Evolutionary conservation across 2,888 invertebrate species (phyloP), one percentile per base, ranked within the genome.

Genomic region (Drosophila conformis): DNA sequence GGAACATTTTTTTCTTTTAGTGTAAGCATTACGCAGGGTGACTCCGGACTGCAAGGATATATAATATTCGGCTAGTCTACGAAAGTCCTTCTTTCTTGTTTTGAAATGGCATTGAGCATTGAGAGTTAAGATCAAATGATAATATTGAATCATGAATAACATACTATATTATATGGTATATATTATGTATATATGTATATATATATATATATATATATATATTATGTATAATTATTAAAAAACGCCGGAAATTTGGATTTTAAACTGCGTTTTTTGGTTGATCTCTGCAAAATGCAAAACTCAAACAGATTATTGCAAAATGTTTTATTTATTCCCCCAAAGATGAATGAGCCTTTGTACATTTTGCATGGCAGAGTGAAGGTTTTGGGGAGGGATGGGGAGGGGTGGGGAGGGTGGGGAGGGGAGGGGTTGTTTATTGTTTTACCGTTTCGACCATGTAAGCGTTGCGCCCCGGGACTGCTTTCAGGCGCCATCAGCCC

Each of bases 401-500:
- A 2, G 25, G 25, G 8, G 7, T 6, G 11, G 52, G 10, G 5
- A 2, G 2, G 27, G 27, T 5, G 18, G 2, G 4, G 0, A 2
- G 25, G 25, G 8, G 7, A 10, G 52, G 40, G 33, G 53, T 66
- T 54, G 57, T 54, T 80, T 69, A 68, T 83, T 81, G 78, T 75
- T 87, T 73, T 58, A 67, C 62, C 25, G 31, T 62, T 65, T 56
- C 25, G 63, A 65, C 60, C 63, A 46, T 48, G 49, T 57, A 46
- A 42, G 58, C 63, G 66, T 46, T 31, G 35, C 38, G 46, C 63
- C 66, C 51, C 25, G 36, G 73, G 29, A 58, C 64, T 70, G 68
- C 67, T 78, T 76, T 63, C 75, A 73, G 65, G 64, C 68, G 65
- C 59, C 70, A 78, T 61, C 52, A 54, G 54, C 66, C 59, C 64